Percentiles rank a stretch among this genome's conserved stretches.
Evolutionary conservation across 2,797 vertebrate genomes (phyloP).

Genomic region (Acrocephalus scirpaceus): DNA sequence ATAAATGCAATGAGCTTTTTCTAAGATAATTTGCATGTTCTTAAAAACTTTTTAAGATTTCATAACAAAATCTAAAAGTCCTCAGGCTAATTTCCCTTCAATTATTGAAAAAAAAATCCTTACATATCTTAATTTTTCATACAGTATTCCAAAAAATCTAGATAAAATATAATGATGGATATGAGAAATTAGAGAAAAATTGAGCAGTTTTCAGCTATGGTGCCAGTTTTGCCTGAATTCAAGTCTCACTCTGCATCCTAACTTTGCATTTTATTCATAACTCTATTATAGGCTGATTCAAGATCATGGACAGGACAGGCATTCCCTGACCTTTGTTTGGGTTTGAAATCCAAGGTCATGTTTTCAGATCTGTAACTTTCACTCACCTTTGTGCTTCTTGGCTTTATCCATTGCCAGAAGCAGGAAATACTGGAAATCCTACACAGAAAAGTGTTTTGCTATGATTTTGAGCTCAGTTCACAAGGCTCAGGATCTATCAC

Average conservation of each 20-base stretch:
- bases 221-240: background rate
- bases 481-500: constrained; percentile 36
- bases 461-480: constrained; percentile 14
- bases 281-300: background rate
- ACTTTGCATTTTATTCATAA: background rate
- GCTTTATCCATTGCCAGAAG: constrained; percentile 20
- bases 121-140: background rate
- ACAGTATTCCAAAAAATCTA: background rate
- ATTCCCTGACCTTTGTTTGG: constrained; percentile 35
- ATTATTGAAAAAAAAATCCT: background rate
- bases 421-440: constrained; percentile 32
- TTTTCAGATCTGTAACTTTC: background rate
- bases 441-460: constrained; percentile 7
- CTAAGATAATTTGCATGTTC: background rate
- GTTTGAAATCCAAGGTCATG: constrained; percentile 23
- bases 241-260: background rate
- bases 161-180: background rate
- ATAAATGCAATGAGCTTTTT: background rate
- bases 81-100: background rate
- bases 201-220: background rate
- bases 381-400: constrained; percentile 34
- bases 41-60: background rate
- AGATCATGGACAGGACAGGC: constrained; percentile 16
- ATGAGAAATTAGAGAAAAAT: background rate
- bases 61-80: background rate